These are phyloP conservation scores for Sebastes schlegelii DNA, from an alignment of 2,113 vertebrate species.

Conservation along the genomic window DNA sequence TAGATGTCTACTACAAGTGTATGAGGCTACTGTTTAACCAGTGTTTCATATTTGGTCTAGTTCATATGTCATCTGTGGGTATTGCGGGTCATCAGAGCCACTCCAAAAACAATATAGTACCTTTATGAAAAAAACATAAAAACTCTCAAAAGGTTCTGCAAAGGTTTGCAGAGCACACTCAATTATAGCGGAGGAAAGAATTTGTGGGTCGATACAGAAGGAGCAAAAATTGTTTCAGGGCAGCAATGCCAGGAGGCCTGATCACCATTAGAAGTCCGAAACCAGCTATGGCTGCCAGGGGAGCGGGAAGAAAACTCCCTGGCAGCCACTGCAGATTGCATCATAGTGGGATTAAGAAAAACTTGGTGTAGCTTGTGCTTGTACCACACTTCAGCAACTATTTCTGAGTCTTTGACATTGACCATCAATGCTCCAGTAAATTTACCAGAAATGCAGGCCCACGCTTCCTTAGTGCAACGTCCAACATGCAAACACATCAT, in stretches of 20 bases:
- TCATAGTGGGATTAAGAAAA: slow-evolving; percentile 27
- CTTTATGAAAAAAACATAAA: neutral
- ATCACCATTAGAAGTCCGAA: slow-evolving; percentile 29
- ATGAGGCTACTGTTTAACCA: neutral
- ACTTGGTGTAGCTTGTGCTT: neutral
- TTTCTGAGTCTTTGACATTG: slow-evolving; percentile 45
- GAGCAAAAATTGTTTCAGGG: neutral
- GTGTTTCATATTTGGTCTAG: neutral
- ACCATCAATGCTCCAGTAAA: slow-evolving; percentile 19
- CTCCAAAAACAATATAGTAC: neutral
- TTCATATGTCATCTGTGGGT: neutral
- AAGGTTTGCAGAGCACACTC: neutral
- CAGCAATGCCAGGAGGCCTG: slow-evolving; percentile 17
- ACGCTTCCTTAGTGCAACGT: slow-evolving; percentile 27
- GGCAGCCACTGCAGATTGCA: slow-evolving; percentile 19
- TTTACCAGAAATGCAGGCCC: slow-evolving; percentile 21
- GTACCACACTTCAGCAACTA: slow-evolving; percentile 6
- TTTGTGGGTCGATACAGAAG: slow-evolving; percentile 3
- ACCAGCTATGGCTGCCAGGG: slow-evolving; percentile 15
- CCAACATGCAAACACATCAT: slow-evolving; percentile 50
- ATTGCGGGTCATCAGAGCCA: neutral
- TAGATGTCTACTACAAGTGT: neutral
- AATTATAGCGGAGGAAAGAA: neutral
- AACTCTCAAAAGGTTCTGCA: neutral
- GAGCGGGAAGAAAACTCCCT: slow-evolving; percentile 15